Percentiles rank a stretch among this genome's conserved stretches.
phyloP scores from a whole-genome alignment of 2,888 invertebrate species.

The Cryptus armator region DNA sequence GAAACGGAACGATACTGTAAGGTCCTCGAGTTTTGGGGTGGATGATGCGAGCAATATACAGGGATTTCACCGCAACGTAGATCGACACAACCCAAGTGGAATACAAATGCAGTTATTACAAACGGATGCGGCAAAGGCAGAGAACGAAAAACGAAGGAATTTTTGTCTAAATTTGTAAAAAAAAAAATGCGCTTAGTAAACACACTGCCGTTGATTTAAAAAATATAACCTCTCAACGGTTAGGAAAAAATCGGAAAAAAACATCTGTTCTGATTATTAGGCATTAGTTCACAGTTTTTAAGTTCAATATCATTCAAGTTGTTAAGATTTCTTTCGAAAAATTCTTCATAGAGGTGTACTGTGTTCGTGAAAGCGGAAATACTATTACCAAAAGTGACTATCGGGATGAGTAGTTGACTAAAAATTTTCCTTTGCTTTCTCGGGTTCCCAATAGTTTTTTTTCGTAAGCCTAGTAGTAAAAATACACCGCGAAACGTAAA shows the following conservation, averaged over 20 bases:
- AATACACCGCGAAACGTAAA: constrained; percentile 24
- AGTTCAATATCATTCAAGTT: too few species aligned
- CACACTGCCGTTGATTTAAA: too few species aligned
- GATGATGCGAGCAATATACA: constrained; percentile 74
- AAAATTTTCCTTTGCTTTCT: background rate
- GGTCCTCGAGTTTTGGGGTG: constrained; percentile 65
- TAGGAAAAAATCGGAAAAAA: background rate
- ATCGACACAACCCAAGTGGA: constrained; percentile 75
- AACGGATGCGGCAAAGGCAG: constrained; percentile 57
- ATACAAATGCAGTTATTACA: constrained; percentile 83
- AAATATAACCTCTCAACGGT: too few species aligned
- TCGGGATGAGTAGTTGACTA: background rate
- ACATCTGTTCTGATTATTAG: too few species aligned
- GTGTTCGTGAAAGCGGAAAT: too few species aligned
- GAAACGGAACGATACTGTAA: constrained; percentile 59
- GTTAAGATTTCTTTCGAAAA: too few species aligned
- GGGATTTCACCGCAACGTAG: constrained; percentile 71
- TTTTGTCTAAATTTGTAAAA: background rate
- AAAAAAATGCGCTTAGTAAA: too few species aligned
- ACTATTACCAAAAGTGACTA: background rate
- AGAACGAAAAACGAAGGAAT: background rate
- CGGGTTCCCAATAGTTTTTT: background rate
- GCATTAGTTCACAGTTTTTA: too few species aligned
- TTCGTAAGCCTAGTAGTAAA: background rate
- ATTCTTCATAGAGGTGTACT: too few species aligned